Evolutionary conservation across 2,888 invertebrate genomes (phyloP).

Genomic region (Pediacus dermestoides): DNA sequence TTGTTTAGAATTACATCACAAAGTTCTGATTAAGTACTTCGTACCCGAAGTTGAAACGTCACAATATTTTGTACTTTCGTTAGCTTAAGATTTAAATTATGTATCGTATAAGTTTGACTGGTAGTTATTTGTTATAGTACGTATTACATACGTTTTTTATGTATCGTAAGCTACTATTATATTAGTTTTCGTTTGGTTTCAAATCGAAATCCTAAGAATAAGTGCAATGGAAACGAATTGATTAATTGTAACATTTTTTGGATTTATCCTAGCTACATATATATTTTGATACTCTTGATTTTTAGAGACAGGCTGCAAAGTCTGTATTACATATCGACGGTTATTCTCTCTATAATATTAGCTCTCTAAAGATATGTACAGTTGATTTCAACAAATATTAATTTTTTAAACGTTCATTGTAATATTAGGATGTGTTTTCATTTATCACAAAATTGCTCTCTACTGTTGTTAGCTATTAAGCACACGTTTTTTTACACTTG

Average conservation of each 20-base stretch:
- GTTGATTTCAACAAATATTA: slow-evolving; percentile 27
- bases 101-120: slow-evolving; percentile 23
- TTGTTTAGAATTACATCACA: too few relatives aligned
- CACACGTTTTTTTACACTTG: slow-evolving; percentile 16
- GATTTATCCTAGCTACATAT: slow-evolving; percentile 34
- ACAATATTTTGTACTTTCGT: slow-evolving; percentile 20
- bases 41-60: too few relatives aligned
- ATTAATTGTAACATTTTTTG: slow-evolving; percentile 32
- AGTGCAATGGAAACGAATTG: slow-evolving; percentile 42
- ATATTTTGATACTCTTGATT: slow-evolving; percentile 45
- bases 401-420: slow-evolving; percentile 23
- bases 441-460: background rate
- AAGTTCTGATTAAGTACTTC: too few relatives aligned
- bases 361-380: slow-evolving; percentile 40
- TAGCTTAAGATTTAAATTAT: slow-evolving; percentile 14
- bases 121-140: slow-evolving; percentile 25
- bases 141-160: too few relatives aligned
- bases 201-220: slow-evolving; percentile 30
- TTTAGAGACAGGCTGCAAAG: slow-evolving; percentile 26
- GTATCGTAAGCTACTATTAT: too few relatives aligned
- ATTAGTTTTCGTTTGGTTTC: slow-evolving; percentile 10
- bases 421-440: slow-evolving; percentile 34
- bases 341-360: slow-evolving; percentile 39
- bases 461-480: background rate
- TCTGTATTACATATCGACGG: slow-evolving; percentile 46